Evolutionary conservation across 2,797 vertebrate species (phyloP).

Genomic region (Diplodus sargus): DNA sequence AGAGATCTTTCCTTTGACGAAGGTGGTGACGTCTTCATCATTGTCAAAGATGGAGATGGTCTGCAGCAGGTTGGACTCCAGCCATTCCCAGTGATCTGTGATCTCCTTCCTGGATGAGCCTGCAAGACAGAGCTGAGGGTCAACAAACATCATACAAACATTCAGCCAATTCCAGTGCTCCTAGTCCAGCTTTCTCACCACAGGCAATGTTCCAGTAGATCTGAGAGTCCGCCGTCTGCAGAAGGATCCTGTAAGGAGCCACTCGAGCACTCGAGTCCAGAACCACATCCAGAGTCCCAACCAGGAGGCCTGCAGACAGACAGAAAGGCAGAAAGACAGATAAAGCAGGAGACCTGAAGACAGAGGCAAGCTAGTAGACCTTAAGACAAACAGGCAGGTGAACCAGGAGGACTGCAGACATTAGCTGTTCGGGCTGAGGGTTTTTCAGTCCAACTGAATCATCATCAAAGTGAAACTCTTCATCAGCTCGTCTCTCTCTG

Average conservation of each 20-base stretch:
- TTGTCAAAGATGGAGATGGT: constrained; percentile 97
- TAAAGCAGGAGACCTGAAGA: not conserved
- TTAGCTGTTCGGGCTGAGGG: too few relatives aligned
- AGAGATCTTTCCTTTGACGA: constrained; percentile 97
- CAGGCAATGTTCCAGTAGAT: constrained; percentile 96
- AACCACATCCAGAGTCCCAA: constrained; percentile 96
- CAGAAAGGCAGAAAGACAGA: not conserved
- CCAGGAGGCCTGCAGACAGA: constrained; percentile 74
- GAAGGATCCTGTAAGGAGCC: constrained; percentile 95
- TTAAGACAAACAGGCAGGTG: too few relatives aligned
- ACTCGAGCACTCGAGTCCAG: constrained; percentile 96
- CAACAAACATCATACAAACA: not conserved
- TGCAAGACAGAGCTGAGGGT: constrained; percentile 61
- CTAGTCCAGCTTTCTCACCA: constrained; percentile 81
- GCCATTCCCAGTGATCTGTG: constrained; percentile 97
- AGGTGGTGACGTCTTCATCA: constrained; percentile 95
- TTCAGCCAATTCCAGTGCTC: not conserved
- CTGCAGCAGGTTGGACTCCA: constrained; percentile 95
- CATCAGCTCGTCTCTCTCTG: too few relatives aligned
- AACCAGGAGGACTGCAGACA: too few relatives aligned
- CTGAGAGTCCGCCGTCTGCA: constrained; percentile 95
- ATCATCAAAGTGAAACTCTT: too few relatives aligned
- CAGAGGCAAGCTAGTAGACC: too few relatives aligned
- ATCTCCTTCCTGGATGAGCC: constrained; percentile 96
- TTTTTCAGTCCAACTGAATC: too few relatives aligned